Evolutionary conservation across 2,113 vertebrate species (phyloP).

Genomic region (Oplegnathus fasciatus): DNA sequence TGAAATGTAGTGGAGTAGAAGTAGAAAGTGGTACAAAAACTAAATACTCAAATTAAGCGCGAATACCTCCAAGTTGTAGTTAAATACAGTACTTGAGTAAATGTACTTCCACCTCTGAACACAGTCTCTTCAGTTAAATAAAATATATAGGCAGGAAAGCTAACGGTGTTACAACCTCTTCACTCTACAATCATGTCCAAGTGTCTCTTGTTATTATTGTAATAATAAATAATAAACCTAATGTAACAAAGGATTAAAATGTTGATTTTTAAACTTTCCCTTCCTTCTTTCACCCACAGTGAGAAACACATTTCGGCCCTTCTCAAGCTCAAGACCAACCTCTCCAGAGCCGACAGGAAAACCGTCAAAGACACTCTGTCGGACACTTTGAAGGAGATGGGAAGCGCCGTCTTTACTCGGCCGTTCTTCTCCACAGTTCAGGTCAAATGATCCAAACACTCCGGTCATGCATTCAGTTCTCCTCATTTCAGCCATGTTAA

Average conservation of each 20-base stretch:
- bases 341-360: constrained; percentile 80
- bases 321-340: constrained; percentile 89
- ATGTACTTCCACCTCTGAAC: too few species aligned
- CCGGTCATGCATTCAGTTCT: neutral
- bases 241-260: neutral
- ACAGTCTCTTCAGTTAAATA: too few species aligned
- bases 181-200: neutral
- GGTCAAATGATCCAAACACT: constrained; percentile 15
- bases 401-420: rapidly evolving
- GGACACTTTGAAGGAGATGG: constrained; percentile 29
- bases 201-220: neutral
- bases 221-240: neutral
- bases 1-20: too few species aligned
- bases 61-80: too few species aligned
- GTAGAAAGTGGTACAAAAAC: too few species aligned
- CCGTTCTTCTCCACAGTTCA: constrained; percentile 53
- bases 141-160: too few species aligned
- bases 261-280: neutral
- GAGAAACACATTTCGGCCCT: constrained; percentile 88
- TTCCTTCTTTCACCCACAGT: constrained; percentile 77
- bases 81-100: too few species aligned
- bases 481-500: neutral
- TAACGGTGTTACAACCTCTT: too few species aligned
- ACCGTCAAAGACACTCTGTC: constrained; percentile 84
- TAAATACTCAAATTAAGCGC: too few species aligned